Base-by-base conservation (phyloP, 2,888 invertebrate genomes). In the Pomacea canaliculata region DNA sequence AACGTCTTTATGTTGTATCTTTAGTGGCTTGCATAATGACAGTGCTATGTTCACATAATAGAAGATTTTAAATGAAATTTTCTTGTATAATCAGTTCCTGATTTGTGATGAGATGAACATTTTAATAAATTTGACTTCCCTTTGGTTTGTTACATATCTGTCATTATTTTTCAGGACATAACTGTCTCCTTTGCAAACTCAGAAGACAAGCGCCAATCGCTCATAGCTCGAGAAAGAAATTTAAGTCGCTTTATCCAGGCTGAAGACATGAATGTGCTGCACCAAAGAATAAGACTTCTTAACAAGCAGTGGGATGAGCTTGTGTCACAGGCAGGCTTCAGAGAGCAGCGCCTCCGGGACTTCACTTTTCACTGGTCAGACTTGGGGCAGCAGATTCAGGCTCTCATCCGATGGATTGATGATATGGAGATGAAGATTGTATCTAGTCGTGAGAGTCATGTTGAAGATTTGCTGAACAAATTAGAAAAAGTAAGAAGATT, bases 301-400 rank as follows among this genome's bases (percentile, higher is more conserved):
- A 85, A 87, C 82, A 90, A 89, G 81, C 90, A 89, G 80, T 90
- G 90, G 90, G 85, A 86, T 66, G 90, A 90, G 79, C 81, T 89
- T 10, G 81, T 80, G 59, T 84, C 84, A 67, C 90, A 90, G 81
- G 84, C 87, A 12, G 76, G 77, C 12, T 75, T 85, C 48, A 79
- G 87, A 9, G 83, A 81, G 56, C 85, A 87, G 76, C 78, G 85
- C 16, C 83, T 88, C 67, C 79, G 82, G n/a, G 86, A 87, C 56
- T 76, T 60, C 85, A 89, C 85, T 85, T 82, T 82, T 69, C 78
- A 77, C 63, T 80, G 80, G 80, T 77, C 75, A n/a, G 77, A 66
- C 49, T 67, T 78, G 46, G 73, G 73, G 18, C 70, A 80, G 46
- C 79, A 83, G 49, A 81, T 87, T 67, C 80, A 80, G 49, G 85